Percentiles rank a stretch among this genome's conserved stretches.
These are phyloP conservation scores for Percopsis transmontana DNA, from an alignment of 2,113 vertebrate genomes.

Conservation along the genomic window DNA sequence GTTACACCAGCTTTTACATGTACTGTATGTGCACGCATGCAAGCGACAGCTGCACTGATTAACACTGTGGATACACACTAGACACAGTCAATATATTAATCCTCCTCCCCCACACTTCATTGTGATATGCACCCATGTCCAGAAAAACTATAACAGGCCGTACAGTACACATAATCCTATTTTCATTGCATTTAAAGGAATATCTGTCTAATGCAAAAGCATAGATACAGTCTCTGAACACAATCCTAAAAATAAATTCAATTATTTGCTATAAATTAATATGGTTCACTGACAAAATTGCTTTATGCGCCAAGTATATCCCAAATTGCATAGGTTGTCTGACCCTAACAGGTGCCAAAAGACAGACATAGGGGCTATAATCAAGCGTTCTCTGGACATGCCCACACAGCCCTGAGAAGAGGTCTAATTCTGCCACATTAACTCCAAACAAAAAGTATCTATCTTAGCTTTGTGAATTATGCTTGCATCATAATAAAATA, in stretches of 20 bases:
- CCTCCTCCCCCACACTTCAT: conserved; percentile 36
- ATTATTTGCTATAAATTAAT: not conserved
- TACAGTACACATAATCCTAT: conserved; percentile 3
- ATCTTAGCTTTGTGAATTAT: not conserved
- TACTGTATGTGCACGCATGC: not conserved
- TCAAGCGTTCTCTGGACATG: not conserved
- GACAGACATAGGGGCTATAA: not conserved
- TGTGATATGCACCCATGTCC: conserved; percentile 40
- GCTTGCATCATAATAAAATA: conserved; percentile 27
- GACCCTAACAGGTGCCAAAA: not conserved
- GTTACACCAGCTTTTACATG: no score
- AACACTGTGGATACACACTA: conserved; percentile 25
- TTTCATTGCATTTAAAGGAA: conserved; percentile 29
- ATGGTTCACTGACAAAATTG: no score
- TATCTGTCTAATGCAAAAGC: not conserved
- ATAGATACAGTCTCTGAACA: not conserved
- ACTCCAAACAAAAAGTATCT: not conserved
- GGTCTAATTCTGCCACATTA: no score
- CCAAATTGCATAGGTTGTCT: no score
- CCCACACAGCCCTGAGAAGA: no score
- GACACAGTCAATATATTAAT: conserved; percentile 35
- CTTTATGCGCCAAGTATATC: no score
- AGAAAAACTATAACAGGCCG: conserved; percentile 27
- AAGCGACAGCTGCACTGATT: conserved; percentile 17
- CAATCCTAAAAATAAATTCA: not conserved